A percentile compares a stretch with the other conserved stretches of the same genome.
Conservation (phyloP, 1,140 invertebrate species). For the Mya arenaria region DNA sequence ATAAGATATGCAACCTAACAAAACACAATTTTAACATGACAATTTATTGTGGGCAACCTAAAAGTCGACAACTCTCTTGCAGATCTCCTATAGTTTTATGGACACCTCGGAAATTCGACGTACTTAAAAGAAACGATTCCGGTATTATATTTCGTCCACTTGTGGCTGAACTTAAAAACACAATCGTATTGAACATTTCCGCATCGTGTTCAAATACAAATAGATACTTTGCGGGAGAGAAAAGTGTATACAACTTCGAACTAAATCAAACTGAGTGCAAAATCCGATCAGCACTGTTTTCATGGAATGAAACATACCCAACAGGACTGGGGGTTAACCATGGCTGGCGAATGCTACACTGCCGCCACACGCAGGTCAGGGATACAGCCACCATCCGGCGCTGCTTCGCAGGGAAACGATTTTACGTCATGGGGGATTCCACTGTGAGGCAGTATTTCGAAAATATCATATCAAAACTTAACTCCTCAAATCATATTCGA, state of each 20-base stretch:
- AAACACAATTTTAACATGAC: background rate
- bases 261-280: background rate
- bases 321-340: background rate
- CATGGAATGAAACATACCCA: background rate
- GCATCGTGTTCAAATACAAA: too few relatives aligned
- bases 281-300: background rate
- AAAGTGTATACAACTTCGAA: background rate
- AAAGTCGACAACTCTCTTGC: background rate
- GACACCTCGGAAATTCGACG: background rate
- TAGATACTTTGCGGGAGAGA: too few relatives aligned
- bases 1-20: background rate
- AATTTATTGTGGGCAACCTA: background rate
- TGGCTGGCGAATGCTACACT: background rate
- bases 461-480: background rate
- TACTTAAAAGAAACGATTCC: background rate
- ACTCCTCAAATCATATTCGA: background rate
- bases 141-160: background rate
- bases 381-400: background rate
- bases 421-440: background rate
- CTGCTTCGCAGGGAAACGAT: background rate
- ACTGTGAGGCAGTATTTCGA: background rate
- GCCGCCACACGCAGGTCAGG: background rate
- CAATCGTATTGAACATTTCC: background rate
- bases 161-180: background rate
- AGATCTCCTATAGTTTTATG: background rate